These are phyloP conservation scores for Heliconius eleuchia DNA, from an alignment of 1,140 invertebrate species.

Conservation along the genomic window DNA sequence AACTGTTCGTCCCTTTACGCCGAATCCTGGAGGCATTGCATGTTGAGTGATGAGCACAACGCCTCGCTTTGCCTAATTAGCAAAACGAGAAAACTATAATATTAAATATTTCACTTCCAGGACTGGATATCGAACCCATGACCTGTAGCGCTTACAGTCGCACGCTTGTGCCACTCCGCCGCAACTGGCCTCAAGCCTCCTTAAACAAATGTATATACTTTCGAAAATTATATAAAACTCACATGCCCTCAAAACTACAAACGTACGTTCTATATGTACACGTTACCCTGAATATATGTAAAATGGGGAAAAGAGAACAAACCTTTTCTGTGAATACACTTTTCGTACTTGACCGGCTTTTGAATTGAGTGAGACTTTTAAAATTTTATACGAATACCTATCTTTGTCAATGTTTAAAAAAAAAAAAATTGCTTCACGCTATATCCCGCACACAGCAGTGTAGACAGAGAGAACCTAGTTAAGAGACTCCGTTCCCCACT, in stretches of 20 bases:
- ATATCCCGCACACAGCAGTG: too few species aligned
- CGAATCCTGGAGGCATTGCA: not conserved
- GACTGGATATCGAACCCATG: too few species aligned
- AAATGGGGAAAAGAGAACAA: conserved; percentile 4
- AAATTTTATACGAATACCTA: not conserved
- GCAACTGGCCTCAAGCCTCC: too few species aligned
- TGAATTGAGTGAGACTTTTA: not conserved
- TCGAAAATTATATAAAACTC: not conserved
- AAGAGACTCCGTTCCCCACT: too few species aligned
- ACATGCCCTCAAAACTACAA: not conserved
- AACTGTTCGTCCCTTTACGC: too few species aligned
- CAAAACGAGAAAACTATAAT: too few species aligned
- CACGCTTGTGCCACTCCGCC: too few species aligned
- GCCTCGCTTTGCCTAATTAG: too few species aligned
- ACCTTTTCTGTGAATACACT: conserved; percentile 12
- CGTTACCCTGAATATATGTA: not conserved
- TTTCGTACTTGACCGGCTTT: conserved; percentile 10
- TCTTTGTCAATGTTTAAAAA: not conserved
- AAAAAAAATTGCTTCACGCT: not conserved
- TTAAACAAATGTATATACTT: not conserved
- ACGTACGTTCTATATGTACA: not conserved
- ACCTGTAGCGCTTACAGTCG: too few species aligned
- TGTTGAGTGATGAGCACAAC: too few species aligned
- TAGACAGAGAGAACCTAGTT: too few species aligned
- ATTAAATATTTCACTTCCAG: too few species aligned